phyloP scores from a whole-genome alignment of 2,888 invertebrate species.

The Clitarchus hookeri region DNA sequence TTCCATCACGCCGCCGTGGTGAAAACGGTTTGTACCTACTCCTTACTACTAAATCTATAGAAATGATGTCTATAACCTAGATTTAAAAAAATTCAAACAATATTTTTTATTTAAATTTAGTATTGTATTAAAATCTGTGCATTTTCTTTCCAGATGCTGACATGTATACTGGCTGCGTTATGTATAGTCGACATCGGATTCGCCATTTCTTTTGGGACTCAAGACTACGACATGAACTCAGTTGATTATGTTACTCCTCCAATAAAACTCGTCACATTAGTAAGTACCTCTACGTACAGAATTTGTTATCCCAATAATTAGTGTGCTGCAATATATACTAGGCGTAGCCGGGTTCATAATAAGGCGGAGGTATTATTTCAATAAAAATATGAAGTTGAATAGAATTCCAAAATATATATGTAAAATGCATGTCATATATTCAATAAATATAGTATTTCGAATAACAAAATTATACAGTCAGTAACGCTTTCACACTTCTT shows the following conservation, averaged over 20 bases:
- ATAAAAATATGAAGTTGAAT: too few species aligned
- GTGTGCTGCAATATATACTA: too few species aligned
- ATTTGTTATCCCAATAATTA: background rate
- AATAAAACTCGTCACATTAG: slow-evolving; percentile 36
- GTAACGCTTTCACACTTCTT: too few species aligned
- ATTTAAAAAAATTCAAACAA: background rate
- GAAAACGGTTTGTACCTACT: background rate
- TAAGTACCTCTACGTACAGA: background rate
- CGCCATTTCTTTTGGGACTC: slow-evolving; percentile 27
- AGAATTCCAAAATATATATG: too few species aligned
- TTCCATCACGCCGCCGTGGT: too few species aligned
- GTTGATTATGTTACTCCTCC: slow-evolving; percentile 35
- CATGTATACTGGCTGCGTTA: slow-evolving; percentile 25
- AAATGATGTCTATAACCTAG: too few species aligned
- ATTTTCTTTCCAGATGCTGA: slow-evolving; percentile 29
- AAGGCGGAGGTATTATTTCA: too few species aligned
- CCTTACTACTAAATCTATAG: too few species aligned
- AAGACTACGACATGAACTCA: slow-evolving; percentile 19
- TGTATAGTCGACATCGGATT: slow-evolving; percentile 30
- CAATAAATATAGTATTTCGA: too few species aligned
- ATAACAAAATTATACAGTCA: too few species aligned
- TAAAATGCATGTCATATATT: too few species aligned
- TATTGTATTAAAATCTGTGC: background rate
- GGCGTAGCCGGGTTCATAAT: too few species aligned
- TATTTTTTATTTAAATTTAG: background rate